These are phyloP conservation scores for Sebastes minor DNA, from an alignment of 2,797 vertebrate species.

Conservation along the genomic window DNA sequence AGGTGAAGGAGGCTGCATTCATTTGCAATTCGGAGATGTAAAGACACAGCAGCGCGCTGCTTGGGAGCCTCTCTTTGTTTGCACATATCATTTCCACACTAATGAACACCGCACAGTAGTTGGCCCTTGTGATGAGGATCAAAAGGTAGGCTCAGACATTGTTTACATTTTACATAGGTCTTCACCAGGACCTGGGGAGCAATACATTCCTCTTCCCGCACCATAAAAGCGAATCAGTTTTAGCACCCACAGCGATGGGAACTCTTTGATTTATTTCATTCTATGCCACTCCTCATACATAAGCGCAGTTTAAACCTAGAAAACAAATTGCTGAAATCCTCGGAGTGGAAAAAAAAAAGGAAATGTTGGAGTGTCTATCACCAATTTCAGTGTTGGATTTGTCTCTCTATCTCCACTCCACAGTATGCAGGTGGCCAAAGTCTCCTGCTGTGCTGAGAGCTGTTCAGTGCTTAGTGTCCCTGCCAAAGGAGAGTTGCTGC, in stretches of 20 bases:
- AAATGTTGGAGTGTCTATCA: constrained; percentile 49
- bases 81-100: constrained; percentile 83
- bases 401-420: constrained; percentile 58
- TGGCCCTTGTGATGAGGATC: constrained; percentile 69
- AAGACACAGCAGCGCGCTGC: constrained; percentile 69
- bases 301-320: constrained; percentile 41
- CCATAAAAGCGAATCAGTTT: constrained; percentile 41
- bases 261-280: constrained; percentile 59
- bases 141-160: constrained; percentile 71
- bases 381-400: constrained; percentile 59
- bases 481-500: constrained; percentile 68
- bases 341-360: constrained; percentile 50
- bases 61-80: constrained; percentile 79
- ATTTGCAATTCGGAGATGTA: constrained; percentile 83
- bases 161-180: constrained; percentile 76
- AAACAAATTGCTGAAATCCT: constrained; percentile 59
- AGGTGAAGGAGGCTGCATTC: constrained; percentile 78
- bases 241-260: constrained; percentile 27
- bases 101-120: constrained; percentile 76
- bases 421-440: constrained; percentile 70
- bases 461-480: constrained; percentile 69
- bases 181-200: constrained; percentile 43
- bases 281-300: constrained; percentile 20
- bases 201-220: constrained; percentile 24
- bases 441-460: constrained; percentile 69